These are phyloP conservation scores for Aphis gossypii DNA, from an alignment of 1,140 invertebrate species.

Conservation along the genomic window DNA sequence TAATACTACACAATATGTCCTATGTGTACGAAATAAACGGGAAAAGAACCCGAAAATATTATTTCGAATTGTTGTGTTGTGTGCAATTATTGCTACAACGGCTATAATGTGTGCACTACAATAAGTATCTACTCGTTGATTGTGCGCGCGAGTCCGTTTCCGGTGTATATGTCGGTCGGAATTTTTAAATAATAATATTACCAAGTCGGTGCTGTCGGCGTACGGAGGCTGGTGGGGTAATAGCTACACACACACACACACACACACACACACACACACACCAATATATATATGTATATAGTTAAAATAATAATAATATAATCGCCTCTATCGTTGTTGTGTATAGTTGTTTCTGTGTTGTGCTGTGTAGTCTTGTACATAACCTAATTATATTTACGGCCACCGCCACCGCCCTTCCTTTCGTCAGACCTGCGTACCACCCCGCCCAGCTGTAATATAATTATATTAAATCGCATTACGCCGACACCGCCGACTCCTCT, in stretches of 20 bases:
- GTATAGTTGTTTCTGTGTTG: neutral
- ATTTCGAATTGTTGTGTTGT: neutral
- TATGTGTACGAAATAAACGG: neutral
- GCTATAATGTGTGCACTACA: neutral
- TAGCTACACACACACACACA: neutral
- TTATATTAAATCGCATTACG: conserved; percentile 28
- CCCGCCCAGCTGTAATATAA: neutral
- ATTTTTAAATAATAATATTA: neutral
- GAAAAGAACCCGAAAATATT: conserved; percentile 23
- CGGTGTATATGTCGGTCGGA: neutral
- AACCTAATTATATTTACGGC: conserved; percentile 42
- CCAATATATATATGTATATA: neutral
- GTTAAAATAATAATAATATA: conserved; percentile 10
- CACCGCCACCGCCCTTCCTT: neutral
- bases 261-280: neutral
- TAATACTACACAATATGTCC: neutral
- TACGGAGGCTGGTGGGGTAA: neutral
- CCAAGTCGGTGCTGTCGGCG: neutral
- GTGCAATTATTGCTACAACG: neutral
- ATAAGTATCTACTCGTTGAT: neutral
- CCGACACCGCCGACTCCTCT: neutral
- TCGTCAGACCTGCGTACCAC: neutral
- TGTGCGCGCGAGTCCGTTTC: conserved; percentile 18
- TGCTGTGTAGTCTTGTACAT: neutral
- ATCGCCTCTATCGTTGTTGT: conserved; percentile 7